Conservation (phyloP, 1,140 invertebrate species). For the Calliopsis andreniformis region DNA sequence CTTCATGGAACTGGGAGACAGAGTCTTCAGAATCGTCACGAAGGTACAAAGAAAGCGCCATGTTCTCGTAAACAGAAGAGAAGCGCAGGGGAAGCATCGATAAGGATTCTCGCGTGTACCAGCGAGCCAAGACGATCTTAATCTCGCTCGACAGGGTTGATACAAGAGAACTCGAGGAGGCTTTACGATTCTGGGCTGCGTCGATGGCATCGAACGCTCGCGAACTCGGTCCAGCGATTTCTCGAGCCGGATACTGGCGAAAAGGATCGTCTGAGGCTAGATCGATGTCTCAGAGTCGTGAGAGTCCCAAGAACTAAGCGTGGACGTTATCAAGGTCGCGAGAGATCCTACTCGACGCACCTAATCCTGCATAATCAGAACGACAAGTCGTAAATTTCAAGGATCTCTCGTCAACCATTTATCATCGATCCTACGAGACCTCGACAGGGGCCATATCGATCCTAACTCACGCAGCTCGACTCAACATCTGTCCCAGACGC, state of each 20-base stretch:
- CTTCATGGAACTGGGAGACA: too few species aligned
- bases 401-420: neutral
- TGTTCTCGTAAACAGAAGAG: constrained; percentile 5
- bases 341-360: neutral
- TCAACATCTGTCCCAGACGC: too few species aligned
- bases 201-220: constrained; percentile 26
- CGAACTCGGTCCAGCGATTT: neutral
- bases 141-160: constrained; percentile 55
- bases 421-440: constrained; percentile 1
- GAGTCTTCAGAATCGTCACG: too few species aligned
- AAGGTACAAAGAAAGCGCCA: too few species aligned
- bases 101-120: constrained; percentile 39
- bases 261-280: neutral
- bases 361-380: constrained; percentile 10
- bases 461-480: neutral
- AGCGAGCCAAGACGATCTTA: constrained; percentile 51
- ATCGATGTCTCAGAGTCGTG: too few species aligned
- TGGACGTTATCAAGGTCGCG: constrained; percentile 5
- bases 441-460: neutral
- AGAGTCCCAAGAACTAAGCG: too few species aligned
- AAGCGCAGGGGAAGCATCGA: constrained; percentile 9
- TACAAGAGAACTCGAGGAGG: constrained; percentile 31
- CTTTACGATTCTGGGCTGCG: constrained; percentile 41
- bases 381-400: constrained; percentile 22
- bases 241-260: neutral